Evolutionary conservation across 2,797 vertebrate genomes (phyloP).

Genomic region (Phrynocephalus guinanensis): DNA sequence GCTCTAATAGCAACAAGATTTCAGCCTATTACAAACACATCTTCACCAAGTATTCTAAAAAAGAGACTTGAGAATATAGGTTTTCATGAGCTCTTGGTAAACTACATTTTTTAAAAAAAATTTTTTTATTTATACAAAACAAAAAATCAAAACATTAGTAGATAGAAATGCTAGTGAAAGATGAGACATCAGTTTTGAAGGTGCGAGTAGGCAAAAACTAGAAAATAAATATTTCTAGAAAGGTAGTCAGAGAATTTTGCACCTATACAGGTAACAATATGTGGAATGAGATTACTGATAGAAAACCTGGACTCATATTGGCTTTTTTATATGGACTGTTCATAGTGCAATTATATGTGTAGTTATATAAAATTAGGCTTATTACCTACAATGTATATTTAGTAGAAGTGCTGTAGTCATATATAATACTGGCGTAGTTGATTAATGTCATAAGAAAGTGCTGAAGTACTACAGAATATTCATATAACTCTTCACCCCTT

Average conservation of each 20-base stretch:
- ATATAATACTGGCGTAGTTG: background rate
- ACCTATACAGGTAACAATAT: too few relatives aligned
- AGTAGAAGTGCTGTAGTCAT: background rate
- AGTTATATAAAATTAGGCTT: background rate
- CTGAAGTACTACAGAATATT: background rate
- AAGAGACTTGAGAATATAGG: background rate
- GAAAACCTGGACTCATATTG: background rate
- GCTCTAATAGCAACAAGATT: background rate
- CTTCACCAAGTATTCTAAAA: background rate
- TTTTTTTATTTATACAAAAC: background rate
- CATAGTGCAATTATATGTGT: background rate
- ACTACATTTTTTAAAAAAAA: too few relatives aligned
- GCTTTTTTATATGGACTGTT: background rate
- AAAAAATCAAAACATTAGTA: background rate
- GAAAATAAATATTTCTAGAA: background rate
- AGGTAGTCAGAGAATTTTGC: background rate
- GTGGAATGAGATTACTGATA: background rate
- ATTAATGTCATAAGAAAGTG: background rate
- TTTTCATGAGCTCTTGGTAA: background rate
- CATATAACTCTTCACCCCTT: background rate
- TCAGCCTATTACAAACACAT: background rate
- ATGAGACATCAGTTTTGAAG: background rate
- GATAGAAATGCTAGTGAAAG: background rate
- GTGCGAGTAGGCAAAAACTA: background rate
- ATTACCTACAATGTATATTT: background rate